A percentile compares a stretch with the other conserved stretches of the same genome.
These are phyloP conservation scores for Tupiocoris notatus DNA, from an alignment of 2,888 invertebrate genomes.

Conservation along the genomic window DNA sequence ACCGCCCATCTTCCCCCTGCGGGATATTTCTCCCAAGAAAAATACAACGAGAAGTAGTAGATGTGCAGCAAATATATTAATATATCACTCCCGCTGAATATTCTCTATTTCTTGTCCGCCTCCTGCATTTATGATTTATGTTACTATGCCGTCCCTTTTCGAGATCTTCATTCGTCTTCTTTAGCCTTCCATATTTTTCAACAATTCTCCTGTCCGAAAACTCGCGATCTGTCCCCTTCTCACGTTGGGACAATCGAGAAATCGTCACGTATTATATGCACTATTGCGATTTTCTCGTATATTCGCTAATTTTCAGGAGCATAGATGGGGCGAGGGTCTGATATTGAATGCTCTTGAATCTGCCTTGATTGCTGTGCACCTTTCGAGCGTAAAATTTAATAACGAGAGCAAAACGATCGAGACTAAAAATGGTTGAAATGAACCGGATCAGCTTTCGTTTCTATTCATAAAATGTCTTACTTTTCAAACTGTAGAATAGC, in stretches of 20 bases:
- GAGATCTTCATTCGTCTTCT: background rate
- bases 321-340: background rate
- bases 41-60: background rate
- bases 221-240: background rate
- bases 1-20: background rate
- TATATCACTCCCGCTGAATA: conserved; percentile 22
- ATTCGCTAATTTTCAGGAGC: background rate
- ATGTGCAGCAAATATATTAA: conserved; percentile 36
- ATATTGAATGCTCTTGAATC: background rate
- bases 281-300: background rate
- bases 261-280: background rate
- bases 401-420: no score
- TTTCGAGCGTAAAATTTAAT: no score
- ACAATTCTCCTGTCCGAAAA: background rate
- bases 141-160: background rate
- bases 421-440: no score
- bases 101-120: background rate
- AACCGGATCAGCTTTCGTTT: no score
- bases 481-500: no score
- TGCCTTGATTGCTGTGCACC: no score
- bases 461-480: no score
- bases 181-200: background rate
- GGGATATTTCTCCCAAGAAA: background rate
- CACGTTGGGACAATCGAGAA: no score
- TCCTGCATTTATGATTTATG: conserved; percentile 34